Base-by-base conservation (phyloP, 2,888 invertebrate genomes). In the Prenolepis imparis region DNA sequence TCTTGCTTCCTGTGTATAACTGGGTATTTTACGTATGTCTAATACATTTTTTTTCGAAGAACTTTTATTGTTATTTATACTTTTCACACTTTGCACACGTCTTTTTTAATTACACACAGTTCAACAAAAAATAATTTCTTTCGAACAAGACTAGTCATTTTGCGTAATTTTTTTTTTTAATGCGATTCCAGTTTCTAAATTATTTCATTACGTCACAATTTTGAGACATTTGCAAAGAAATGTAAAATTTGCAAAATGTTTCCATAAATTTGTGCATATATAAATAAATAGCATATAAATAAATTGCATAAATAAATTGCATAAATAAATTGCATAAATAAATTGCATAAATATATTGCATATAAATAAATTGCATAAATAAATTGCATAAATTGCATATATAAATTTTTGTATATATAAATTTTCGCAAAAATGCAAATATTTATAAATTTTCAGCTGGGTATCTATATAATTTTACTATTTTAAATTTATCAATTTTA, bases 41-140 rank as follows among this genome's bases (percentile, higher is more conserved):
- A 63, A 59, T 55, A 39, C 52, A 57, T 68, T 52, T 77, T 57
- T 39, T 39, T 41, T 64, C 63, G 59, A 70, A 78, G 41, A 85
- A 85, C 63, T 24, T 68, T 84, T 73, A 59, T 44, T 8, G 32
- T 44, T 64, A 82, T 73, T 82, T 77, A 77, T 87, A 88, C 66
- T 55, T 70, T 68, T 55, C 4, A 24, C 73, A 24, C 73, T 59
- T 78, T 72, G 21, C 66, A 67, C 74, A 57, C 61, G 48, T 64
- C 48, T 15, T 59, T 32, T 68, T 41, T 61, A 73, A 84, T 83
- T 74, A 52, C 18, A 52, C 18, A 52, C 8, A 52, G 8, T 52
- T 52, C n/a, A 52, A 52, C n/a, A n/a, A 52, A 52, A 48, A 48
- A 48, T 48, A 48, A 52, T 2, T 52, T 44, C 5, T 48, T 52